Base-by-base conservation (phyloP, 2,113 vertebrate species). In the Vombatus ursinus region DNA sequence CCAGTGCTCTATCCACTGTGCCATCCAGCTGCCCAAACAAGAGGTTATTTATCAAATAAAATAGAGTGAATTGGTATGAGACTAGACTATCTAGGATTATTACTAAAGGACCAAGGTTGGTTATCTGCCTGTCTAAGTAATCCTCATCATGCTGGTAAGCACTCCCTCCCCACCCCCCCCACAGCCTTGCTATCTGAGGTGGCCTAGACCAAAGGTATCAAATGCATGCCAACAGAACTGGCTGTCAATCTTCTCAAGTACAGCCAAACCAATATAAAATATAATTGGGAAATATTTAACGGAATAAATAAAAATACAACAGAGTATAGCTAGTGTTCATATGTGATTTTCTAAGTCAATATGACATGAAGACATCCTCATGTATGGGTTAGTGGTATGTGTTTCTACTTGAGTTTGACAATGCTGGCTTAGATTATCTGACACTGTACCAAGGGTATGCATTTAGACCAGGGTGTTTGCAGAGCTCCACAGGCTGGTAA, bases 21-120 rank as follows among this genome's bases (percentile, higher is more conserved):
- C 28, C 57, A 12, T 31, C 26, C 31, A 61, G 28, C 26, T 61
- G 28, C 28, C 54, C 26, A 28, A 57, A 57, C 28, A 57, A 57
- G 11, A 68, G 11, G 11, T 12, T 61, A 61, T 12, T 16, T 37
- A 68, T 68, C 31, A 68, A 68, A 68, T 37, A 37, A 68, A 37
- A 68, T 68, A 84, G 19, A 44, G 16, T 84, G 2, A 6, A 4
- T 44, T 92, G 3, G 8, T 90, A 89, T 68, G 16, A 48, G 47
- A 93, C 61, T n/a, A 92, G 4, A 90, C 51, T 26, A 89, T 93
- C 50, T 94, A 94, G 44, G 94, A 92, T 22, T 94, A 8, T 89
- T 22, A 37, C 26, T 22, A 92, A 37, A 92, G 22, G 10, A 4
- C 25, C 37, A 22, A 84, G 5, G 50, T 37, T 94, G 96, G 51